Evolutionary conservation across 2,113 vertebrate genomes (phyloP).

Genomic region (Boulengeromyrus knoepffleri): DNA sequence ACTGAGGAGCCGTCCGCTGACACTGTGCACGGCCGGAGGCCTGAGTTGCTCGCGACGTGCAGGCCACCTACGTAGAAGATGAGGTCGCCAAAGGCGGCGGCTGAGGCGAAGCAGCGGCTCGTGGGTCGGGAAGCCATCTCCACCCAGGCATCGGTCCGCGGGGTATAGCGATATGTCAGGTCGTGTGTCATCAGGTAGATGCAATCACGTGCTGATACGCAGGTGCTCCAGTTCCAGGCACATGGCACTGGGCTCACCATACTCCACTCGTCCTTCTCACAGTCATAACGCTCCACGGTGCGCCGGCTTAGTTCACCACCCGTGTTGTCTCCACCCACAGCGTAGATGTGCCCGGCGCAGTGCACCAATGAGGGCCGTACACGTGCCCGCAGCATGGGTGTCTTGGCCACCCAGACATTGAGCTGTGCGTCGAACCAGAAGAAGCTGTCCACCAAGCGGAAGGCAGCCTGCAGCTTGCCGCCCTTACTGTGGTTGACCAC

Average conservation of each 20-base stretch:
- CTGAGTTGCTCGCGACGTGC: constrained; percentile 86
- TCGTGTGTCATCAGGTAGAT: constrained; percentile 93
- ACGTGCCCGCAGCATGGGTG: constrained; percentile 86
- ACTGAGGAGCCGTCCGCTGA: constrained; percentile 85
- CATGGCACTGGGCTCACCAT: constrained; percentile 86
- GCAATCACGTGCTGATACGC: constrained; percentile 80
- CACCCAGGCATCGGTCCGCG: constrained; percentile 87
- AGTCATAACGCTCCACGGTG: constrained; percentile 90
- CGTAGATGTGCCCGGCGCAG: constrained; percentile 93
- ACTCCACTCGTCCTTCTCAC: constrained; percentile 89
- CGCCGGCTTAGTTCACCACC: constrained; percentile 85
- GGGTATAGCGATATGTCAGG: constrained; percentile 91
- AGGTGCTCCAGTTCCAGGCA: constrained; percentile 89
- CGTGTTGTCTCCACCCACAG: constrained; percentile 83
- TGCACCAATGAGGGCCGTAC: constrained; percentile 86
- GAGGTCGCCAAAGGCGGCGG: constrained; percentile 82
- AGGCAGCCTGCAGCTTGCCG: constrained; percentile 78
- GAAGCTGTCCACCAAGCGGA: constrained; percentile 88
- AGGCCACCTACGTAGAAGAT: constrained; percentile 94
- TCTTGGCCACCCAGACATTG: constrained; percentile 92
- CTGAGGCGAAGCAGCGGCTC: constrained; percentile 89
- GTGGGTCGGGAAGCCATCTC: constrained; percentile 91
- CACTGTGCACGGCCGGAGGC: constrained; percentile 74
- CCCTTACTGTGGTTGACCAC: constrained; percentile 78
- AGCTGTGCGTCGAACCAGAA: constrained; percentile 98